Conservation (phyloP, 2,113 vertebrate species). For the Microcebus lehilahytsara region DNA sequence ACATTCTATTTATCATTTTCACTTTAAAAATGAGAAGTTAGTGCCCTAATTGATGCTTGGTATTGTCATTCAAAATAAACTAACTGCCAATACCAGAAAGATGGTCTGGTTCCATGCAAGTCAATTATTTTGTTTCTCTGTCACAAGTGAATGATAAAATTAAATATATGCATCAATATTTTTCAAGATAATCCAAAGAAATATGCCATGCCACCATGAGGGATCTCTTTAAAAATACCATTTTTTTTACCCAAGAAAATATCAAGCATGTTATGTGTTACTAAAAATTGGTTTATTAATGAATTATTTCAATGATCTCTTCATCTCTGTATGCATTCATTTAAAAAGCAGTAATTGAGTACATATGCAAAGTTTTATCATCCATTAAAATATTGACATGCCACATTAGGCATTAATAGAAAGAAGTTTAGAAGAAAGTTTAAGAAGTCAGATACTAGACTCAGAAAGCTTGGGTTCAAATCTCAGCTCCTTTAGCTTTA, state of each 20-base stretch:
- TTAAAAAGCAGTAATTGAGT: neutral
- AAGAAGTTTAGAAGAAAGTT: neutral
- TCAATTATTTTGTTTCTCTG: neutral
- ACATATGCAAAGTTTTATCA: neutral
- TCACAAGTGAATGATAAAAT: neutral
- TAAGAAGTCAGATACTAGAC: neutral
- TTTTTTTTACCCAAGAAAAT: neutral
- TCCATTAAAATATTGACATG: neutral
- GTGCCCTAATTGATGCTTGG: neutral
- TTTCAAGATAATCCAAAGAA: neutral
- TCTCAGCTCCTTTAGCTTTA: neutral
- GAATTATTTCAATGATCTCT: neutral
- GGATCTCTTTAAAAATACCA: neutral
- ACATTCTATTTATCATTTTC: neutral
- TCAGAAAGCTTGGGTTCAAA: neutral
- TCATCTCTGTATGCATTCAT: neutral
- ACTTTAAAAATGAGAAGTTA: constrained; percentile 4
- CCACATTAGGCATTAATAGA: neutral
- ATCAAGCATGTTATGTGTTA: neutral
- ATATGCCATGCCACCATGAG: neutral
- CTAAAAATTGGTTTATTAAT: neutral
- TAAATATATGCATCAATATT: neutral
- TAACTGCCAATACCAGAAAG: neutral
- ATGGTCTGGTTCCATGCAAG: neutral
- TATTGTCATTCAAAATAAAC: neutral